phyloP scores from a whole-genome alignment of 2,888 invertebrate genomes.

The Macrophya annulata region DNA sequence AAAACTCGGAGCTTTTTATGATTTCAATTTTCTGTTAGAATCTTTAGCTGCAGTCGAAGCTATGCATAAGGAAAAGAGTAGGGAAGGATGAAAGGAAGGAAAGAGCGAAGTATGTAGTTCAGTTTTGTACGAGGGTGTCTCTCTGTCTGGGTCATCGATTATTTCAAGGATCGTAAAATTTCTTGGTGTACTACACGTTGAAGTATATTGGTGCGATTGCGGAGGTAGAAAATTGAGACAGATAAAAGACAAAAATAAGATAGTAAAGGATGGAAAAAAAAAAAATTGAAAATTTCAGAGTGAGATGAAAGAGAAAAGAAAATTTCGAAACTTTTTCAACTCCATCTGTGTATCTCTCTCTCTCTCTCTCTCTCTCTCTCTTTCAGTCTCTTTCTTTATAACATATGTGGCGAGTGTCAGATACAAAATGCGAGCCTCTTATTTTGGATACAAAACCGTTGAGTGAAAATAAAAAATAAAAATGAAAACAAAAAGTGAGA shows the following conservation, averaged over 20 bases:
- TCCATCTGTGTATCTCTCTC: background rate
- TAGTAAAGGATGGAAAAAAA: background rate
- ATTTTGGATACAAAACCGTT: background rate
- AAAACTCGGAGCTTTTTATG: background rate
- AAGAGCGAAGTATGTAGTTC: background rate
- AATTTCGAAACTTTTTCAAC: background rate
- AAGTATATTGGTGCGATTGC: background rate
- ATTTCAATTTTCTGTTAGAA: background rate
- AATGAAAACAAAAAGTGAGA: too few species aligned
- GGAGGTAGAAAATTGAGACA: background rate
- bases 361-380: background rate
- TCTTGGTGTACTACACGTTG: slow-evolving; percentile 6
- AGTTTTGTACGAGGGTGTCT: background rate
- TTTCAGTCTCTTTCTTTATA: background rate
- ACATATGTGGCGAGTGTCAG: too few species aligned
- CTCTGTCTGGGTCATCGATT: slow-evolving; percentile 32
- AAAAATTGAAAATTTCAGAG: background rate
- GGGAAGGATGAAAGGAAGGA: background rate
- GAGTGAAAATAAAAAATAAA: background rate
- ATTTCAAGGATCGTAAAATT: slow-evolving; percentile 42
- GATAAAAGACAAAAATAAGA: background rate
- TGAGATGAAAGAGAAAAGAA: background rate
- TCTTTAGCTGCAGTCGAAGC: background rate
- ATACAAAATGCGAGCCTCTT: too few species aligned
- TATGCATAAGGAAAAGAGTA: too few species aligned